phyloP scores from a whole-genome alignment of 2,113 vertebrate species.

The Pelmatolapia mariae region DNA sequence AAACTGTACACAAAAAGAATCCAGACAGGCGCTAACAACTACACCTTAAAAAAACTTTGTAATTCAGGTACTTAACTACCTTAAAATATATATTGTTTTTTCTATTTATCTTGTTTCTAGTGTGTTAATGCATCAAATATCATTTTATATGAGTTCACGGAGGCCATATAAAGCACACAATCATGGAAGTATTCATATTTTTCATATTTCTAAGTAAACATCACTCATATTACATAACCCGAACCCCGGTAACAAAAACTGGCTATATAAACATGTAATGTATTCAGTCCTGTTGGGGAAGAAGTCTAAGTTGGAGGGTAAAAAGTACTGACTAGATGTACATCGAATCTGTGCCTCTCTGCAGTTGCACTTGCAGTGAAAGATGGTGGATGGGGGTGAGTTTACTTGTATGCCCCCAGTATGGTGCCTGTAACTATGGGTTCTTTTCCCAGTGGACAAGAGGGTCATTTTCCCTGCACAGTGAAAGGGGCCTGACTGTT shows the following conservation, averaged over 20 bases:
- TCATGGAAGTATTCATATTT: not conserved
- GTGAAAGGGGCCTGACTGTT: not conserved
- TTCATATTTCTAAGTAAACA: not conserved
- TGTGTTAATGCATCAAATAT: not conserved
- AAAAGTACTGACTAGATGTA: not conserved
- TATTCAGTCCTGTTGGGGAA: not conserved
- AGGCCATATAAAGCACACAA: not conserved
- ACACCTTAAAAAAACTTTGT: not conserved
- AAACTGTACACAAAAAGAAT: not conserved
- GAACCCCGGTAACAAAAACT: not conserved
- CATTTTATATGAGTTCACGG: not conserved
- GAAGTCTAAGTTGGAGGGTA: not conserved
- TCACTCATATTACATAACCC: not conserved
- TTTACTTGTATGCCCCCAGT: rapidly evolving
- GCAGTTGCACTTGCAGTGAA: not conserved
- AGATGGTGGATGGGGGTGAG: not conserved
- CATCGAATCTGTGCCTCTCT: not conserved
- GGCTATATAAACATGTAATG: not conserved
- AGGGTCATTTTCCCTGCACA: not conserved
- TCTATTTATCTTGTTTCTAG: not conserved
- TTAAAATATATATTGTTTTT: not conserved
- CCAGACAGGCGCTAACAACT: not conserved
- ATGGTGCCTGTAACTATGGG: not conserved
- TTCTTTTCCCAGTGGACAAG: not conserved
- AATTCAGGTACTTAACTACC: not conserved